These are phyloP conservation scores for Synodontis membranacea DNA, from an alignment of 2,113 vertebrate species.

Conservation along the genomic window DNA sequence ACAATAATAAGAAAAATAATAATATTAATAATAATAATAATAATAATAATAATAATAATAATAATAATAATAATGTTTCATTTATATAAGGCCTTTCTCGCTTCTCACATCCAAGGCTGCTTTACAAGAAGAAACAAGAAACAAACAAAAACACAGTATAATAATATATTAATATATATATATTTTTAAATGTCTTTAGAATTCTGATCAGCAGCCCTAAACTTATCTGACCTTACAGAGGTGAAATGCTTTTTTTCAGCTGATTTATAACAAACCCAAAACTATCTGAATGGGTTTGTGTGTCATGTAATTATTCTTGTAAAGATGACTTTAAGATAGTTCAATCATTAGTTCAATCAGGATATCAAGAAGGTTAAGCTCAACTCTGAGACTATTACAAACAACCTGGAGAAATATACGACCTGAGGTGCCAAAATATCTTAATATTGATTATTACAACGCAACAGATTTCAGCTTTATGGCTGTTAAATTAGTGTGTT, in stretches of 20 bases:
- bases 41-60: neutral
- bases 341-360: neutral
- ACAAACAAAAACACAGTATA: neutral
- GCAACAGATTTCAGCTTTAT: conserved; percentile 14
- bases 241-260: neutral
- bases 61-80: neutral
- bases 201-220: conserved; percentile 10
- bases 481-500: conserved; percentile 40
- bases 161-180: no score
- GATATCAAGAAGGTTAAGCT: neutral
- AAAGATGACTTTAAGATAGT: neutral
- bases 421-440: neutral
- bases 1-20: neutral
- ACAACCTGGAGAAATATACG: neutral
- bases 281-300: neutral
- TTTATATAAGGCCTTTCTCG: neutral
- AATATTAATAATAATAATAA: neutral
- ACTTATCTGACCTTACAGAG: neutral
- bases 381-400: neutral
- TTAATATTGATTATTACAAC: neutral
- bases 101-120: neutral
- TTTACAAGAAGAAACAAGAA: neutral
- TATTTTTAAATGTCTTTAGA: neutral
- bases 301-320: neutral
- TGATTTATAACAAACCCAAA: conserved; percentile 4